Base-by-base conservation (phyloP, 2,888 invertebrate species). In the Rambutsinella grinnellia region DNA sequence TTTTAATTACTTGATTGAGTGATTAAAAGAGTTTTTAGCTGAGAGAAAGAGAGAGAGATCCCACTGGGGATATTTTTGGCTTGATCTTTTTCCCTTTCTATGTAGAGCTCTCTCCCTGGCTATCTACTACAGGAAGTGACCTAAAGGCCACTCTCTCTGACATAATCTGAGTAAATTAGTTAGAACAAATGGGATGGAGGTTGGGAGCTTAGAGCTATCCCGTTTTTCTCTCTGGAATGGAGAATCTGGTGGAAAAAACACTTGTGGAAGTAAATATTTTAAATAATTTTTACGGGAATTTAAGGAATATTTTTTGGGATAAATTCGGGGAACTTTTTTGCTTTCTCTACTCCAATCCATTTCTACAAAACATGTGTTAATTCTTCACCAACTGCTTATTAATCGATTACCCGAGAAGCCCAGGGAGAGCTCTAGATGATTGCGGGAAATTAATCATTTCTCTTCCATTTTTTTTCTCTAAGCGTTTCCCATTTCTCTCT, bases 371-470 rank as follows among this genome's bases (percentile, higher is more conserved):
- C 56, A 24, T 56, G 23, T 23, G 10, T 21, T 51, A 6, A 46
- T 46, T 46, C 53, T 19, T 53, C 53, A 8, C 8, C n/a, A 80
- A 78, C 68, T 79, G 77, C 78, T 82, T 82, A 82, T 82, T 82
- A 82, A 82, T 82, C 82, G 82, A 82, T 82, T 82, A 79, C 74
- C 79, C 79, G 79, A 71, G 66, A 72, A 67, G n/a, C n/a, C 72
- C 72, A 68, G 65, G 63, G 74, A 68, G 68, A 67, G 70, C 68
- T 72, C 67, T 77, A 76, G 79, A 79, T 82, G 80, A 81, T 82
- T 82, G 79, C 79, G 77, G n/a, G 79, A 81, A 82, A 82, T 82
- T 82, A 82, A 82, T 82, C 82, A 82, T 82, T 79, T 78, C 78
- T 49, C 65, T 68, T 61, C 57, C 70, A 66, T 57, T 51, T 61